phyloP scores from a whole-genome alignment of 2,888 invertebrate species.

The Therioaphis trifolii region DNA sequence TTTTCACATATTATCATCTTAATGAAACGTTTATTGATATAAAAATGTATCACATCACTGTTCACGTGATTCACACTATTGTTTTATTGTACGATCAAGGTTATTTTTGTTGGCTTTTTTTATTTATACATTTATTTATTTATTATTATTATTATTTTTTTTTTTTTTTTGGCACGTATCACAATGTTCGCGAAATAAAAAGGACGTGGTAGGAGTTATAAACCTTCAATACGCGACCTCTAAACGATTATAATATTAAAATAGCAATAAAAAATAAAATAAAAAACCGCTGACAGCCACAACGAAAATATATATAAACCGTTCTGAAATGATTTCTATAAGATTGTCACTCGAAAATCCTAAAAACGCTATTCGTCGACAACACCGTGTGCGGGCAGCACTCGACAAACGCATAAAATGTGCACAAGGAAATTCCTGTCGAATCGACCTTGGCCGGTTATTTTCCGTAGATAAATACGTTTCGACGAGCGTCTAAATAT shows the following conservation, averaged over 20 bases:
- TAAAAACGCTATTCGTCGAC: neutral
- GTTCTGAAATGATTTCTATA: neutral
- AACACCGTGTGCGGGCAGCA: neutral
- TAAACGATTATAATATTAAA: constrained; percentile 25
- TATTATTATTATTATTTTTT: too few species aligned
- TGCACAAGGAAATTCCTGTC: neutral
- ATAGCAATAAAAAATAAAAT: neutral
- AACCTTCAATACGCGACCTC: constrained; percentile 58
- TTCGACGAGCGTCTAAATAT: neutral
- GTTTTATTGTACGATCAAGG: constrained; percentile 43
- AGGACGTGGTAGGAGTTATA: constrained; percentile 33
- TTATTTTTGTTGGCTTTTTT: constrained; percentile 16
- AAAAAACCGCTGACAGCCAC: neutral
- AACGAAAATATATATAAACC: constrained; percentile 6
- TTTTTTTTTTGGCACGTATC: constrained; percentile 49
- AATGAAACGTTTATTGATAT: neutral
- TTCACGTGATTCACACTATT: neutral
- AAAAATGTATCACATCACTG: neutral
- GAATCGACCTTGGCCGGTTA: neutral
- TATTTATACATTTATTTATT: too few species aligned
- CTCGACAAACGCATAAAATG: neutral
- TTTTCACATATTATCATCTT: constrained; percentile 1
- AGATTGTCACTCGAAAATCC: neutral
- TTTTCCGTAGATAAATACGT: neutral
- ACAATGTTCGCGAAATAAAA: constrained; percentile 1